phyloP scores from a whole-genome alignment of 1,140 invertebrate species.

The Apis cerana region DNA sequence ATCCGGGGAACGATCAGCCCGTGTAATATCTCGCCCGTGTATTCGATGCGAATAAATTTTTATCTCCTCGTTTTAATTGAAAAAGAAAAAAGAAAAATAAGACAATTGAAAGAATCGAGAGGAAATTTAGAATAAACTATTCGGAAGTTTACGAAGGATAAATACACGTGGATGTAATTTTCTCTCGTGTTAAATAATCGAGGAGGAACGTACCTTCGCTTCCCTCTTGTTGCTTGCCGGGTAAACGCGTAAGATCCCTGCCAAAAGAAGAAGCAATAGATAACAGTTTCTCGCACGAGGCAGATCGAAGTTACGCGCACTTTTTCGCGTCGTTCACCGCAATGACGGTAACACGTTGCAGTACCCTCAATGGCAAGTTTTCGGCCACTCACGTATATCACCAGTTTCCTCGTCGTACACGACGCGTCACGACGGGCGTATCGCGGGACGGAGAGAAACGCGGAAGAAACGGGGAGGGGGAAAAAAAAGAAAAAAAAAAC shows the following conservation, averaged over 20 bases:
- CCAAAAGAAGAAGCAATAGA: neutral
- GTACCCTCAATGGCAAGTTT: slow-evolving; percentile 33
- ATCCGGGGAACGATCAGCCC: too few relatives aligned
- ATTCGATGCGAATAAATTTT: too few relatives aligned
- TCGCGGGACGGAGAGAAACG: too few relatives aligned
- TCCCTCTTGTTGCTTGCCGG: neutral
- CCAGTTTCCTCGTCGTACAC: neutral
- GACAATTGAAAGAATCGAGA: too few relatives aligned
- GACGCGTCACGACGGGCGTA: neutral
- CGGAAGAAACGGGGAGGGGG: too few relatives aligned
- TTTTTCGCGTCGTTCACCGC: slow-evolving; percentile 62
- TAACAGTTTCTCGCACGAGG: neutral
- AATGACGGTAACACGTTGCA: slow-evolving; percentile 56
- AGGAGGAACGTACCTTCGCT: neutral
- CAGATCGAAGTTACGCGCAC: slow-evolving; percentile 51
- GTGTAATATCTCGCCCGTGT: too few relatives aligned
- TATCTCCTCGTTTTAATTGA: too few relatives aligned
- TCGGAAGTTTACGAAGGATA: too few relatives aligned
- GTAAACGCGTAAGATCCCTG: slow-evolving; percentile 15
- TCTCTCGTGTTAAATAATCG: neutral
- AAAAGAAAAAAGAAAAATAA: too few relatives aligned
- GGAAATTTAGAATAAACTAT: too few relatives aligned
- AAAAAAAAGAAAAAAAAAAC: too few relatives aligned
- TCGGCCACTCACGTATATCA: slow-evolving; percentile 11
- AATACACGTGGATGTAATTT: too few relatives aligned